Evolutionary conservation across 2,888 invertebrate genomes (phyloP).

Genomic region (Orchestes rusci): DNA sequence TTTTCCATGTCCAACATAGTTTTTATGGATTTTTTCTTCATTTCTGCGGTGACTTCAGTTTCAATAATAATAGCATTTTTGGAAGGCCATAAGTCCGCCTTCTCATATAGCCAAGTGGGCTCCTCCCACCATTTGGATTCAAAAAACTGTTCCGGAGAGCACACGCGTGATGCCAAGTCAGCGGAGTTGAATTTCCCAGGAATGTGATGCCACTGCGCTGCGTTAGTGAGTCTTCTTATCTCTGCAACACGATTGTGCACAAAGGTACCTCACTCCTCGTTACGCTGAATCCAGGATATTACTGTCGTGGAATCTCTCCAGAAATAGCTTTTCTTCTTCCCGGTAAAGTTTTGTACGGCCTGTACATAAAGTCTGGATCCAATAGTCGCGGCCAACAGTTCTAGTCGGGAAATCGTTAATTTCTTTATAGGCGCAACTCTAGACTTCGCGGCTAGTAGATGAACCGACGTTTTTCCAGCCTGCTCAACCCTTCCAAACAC

Average conservation of each 20-base stretch:
- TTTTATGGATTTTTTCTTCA: too few relatives aligned
- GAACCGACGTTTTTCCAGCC: not conserved
- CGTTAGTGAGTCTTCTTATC: constrained; percentile 23
- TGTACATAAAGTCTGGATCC: too few relatives aligned
- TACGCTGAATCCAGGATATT: too few relatives aligned
- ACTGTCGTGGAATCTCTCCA: constrained; percentile 29
- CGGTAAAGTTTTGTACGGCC: not conserved
- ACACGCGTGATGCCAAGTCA: constrained; percentile 34
- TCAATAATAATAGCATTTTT: not conserved
- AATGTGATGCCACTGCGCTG: constrained; percentile 30
- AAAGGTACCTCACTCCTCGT: too few relatives aligned
- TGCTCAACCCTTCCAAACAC: constrained; percentile 4
- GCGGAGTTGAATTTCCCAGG: constrained; percentile 33
- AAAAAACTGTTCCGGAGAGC: constrained; percentile 27
- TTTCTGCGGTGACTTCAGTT: too few relatives aligned
- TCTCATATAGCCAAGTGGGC: constrained; percentile 30
- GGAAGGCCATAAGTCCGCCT: constrained; percentile 8
- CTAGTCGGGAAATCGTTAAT: constrained; percentile 7
- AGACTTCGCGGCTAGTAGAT: too few relatives aligned
- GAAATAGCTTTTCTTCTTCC: not conserved
- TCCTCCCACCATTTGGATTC: constrained; percentile 35
- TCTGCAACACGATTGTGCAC: constrained; percentile 31
- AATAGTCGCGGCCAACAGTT: constrained; percentile 12
- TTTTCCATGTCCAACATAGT: too few relatives aligned
- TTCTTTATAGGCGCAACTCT: constrained; percentile 8